A percentile compares a stretch with the other conserved stretches of the same genome.
Evolutionary conservation across 1,140 invertebrate species (phyloP).

Genomic region (Drosophila navojoa): DNA sequence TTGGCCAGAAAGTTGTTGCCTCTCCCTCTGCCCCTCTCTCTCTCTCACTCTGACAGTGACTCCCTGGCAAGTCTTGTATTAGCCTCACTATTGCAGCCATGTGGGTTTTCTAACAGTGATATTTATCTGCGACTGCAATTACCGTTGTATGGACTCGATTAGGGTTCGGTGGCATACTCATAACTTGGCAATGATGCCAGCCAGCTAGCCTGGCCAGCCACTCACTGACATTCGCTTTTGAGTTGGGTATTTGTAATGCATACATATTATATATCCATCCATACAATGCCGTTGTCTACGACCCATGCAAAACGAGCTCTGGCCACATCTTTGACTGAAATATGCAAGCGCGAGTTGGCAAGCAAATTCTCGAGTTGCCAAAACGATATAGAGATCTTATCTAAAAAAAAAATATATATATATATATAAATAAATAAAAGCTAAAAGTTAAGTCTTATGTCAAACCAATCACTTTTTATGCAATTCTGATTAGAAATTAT

Average conservation of each 20-base stretch:
- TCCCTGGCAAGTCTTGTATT: background rate
- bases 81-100: slow-evolving; percentile 39
- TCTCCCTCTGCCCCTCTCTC: background rate
- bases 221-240: slow-evolving; percentile 28
- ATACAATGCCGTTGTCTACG: background rate
- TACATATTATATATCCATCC: slow-evolving; percentile 26
- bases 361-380: no score
- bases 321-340: slow-evolving; percentile 1
- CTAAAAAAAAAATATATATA: background rate
- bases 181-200: slow-evolving; percentile 56
- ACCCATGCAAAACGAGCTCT: background rate
- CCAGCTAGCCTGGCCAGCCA: slow-evolving; percentile 11
- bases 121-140: slow-evolving; percentile 78
- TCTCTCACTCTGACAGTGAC: background rate
- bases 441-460: background rate
- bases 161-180: slow-evolving; percentile 72
- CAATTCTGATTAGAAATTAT: no score
- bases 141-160: slow-evolving; percentile 78
- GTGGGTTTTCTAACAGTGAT: slow-evolving; percentile 80
- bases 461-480: no score
- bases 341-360: background rate
- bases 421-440: no score
- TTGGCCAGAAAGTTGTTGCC: slow-evolving; percentile 58
- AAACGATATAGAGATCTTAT: background rate
- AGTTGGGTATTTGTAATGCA: slow-evolving; percentile 15